Conservation (phyloP, 2,797 vertebrate species). For the Zalophus californianus region DNA sequence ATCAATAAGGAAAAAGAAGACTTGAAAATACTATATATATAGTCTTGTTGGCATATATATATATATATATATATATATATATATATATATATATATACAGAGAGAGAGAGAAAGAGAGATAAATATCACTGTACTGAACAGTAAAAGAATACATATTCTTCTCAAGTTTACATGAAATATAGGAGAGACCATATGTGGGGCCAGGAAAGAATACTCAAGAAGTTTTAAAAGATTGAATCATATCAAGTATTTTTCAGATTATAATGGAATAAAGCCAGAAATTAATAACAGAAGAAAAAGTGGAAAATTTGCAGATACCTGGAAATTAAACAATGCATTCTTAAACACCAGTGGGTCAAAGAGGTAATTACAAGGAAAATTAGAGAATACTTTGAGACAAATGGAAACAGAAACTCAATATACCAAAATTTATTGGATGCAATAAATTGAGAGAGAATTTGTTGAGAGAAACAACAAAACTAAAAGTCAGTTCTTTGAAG, state of each 20-base stretch:
- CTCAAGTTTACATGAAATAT: neutral
- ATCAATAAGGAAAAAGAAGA: neutral
- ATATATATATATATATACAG: too few species aligned
- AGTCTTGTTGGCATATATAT: too few species aligned
- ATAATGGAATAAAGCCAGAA: neutral
- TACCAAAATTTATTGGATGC: neutral
- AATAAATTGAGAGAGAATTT: neutral
- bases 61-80: too few species aligned
- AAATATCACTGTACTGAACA: neutral
- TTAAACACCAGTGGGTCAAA: neutral
- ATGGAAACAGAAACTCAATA: neutral
- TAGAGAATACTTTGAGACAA: neutral
- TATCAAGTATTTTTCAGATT: neutral
- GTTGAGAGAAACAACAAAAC: neutral
- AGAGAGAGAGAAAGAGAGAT: neutral
- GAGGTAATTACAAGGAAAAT: neutral
- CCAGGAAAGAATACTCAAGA: neutral
- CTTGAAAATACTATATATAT: neutral
- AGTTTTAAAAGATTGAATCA: neutral
- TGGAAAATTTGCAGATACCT: neutral
- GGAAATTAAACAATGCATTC: neutral
- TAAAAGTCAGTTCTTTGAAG: neutral
- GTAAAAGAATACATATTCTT: neutral
- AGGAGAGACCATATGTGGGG: neutral
- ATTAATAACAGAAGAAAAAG: neutral